Percentiles rank a stretch among this genome's conserved stretches.
phyloP scores from a whole-genome alignment of 2,888 invertebrate species.

The Seladonia tumulorum region DNA sequence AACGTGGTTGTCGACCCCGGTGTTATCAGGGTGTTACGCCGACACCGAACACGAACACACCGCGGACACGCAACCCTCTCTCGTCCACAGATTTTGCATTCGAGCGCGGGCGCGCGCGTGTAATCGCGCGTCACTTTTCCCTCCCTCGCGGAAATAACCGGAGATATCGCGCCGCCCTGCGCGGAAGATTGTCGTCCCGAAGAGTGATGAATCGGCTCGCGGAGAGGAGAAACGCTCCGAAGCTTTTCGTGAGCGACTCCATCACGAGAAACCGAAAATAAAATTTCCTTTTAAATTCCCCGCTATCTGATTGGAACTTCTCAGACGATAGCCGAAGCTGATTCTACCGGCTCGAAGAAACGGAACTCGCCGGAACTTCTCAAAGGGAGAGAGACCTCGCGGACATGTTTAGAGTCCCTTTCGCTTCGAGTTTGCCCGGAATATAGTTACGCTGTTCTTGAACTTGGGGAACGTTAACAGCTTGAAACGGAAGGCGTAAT shows the following conservation, averaged over 20 bases:
- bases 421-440: not conserved
- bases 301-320: constrained; percentile 20
- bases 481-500: not conserved
- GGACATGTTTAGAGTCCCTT: not conserved
- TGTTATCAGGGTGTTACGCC: constrained; percentile 43
- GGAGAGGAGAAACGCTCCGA: not conserved
- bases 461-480: not conserved
- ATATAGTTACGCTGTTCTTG: not conserved
- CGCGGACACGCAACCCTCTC: constrained; percentile 47
- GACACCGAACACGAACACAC: constrained; percentile 34
- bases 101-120: not conserved
- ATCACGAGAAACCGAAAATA: not conserved
- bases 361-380: not conserved
- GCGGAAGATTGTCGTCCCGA: constrained; percentile 35
- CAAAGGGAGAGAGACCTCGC: not conserved
- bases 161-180: constrained; percentile 37
- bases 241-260: constrained; percentile 21
- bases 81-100: constrained; percentile 27
- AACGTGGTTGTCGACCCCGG: constrained; percentile 39
- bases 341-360: not conserved
- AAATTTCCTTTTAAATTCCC: not conserved
- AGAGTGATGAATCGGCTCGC: constrained; percentile 42
- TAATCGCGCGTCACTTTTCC: constrained; percentile 48
- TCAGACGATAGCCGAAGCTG: not conserved
- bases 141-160: constrained; percentile 43